Evolutionary conservation across 2,888 invertebrate species (phyloP).

Genomic region (Coenonympha arcania): DNA sequence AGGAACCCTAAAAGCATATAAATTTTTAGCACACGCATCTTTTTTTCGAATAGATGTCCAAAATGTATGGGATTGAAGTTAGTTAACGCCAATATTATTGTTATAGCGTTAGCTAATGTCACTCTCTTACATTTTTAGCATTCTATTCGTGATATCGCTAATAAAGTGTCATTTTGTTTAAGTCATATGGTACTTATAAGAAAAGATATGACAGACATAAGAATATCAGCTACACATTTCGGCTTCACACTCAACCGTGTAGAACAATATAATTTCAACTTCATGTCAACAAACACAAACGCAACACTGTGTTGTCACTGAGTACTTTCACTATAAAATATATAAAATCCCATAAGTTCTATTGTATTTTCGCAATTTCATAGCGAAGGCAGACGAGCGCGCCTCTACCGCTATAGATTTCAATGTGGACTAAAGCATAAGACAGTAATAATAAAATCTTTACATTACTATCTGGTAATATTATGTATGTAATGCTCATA

Average conservation of each 20-base stretch:
- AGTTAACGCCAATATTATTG: no score
- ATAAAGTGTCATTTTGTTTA: no score
- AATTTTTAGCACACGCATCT: no score
- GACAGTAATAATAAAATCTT: slow-evolving; percentile 2
- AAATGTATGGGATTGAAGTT: no score
- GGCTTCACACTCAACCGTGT: background rate
- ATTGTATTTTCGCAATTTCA: background rate
- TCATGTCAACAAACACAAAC: background rate
- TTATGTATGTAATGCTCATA: background rate
- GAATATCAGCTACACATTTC: background rate
- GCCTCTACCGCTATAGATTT: slow-evolving; percentile 4
- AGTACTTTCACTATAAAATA: background rate
- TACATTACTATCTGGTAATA: background rate
- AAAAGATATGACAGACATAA: background rate
- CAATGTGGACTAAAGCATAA: background rate
- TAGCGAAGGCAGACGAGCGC: background rate
- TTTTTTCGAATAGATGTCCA: no score
- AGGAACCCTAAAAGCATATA: no score
- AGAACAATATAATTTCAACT: background rate
- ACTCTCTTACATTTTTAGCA: no score
- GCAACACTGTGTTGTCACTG: no score
- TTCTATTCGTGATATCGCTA: no score
- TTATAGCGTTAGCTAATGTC: no score
- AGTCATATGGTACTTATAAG: no score
- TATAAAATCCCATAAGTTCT: slow-evolving; percentile 1